Evolutionary conservation across 2,113 vertebrate genomes (phyloP), one percentile per base, ranked within the genome.

Genomic region (Sorex fumeus): DNA sequence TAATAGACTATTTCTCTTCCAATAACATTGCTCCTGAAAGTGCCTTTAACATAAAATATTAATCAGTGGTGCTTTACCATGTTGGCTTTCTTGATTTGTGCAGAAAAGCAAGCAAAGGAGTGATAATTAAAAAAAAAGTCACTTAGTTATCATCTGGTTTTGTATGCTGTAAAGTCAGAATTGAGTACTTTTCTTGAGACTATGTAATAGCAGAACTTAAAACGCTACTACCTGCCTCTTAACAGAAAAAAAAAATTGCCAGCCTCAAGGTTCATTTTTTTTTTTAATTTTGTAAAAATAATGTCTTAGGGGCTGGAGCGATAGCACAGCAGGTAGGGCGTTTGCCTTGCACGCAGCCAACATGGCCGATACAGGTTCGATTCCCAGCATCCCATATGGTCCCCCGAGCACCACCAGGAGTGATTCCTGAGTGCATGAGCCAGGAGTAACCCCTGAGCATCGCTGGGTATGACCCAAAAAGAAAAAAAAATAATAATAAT

Each of bases 231-330:
- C 57, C 67, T 95, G 76, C 36, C 36, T 12, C 6, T 70, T 90
- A 71, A 40, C 23, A 80, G 27, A 78, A 43, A 74, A 32, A 79
- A 81, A 80, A 15, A 87, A n/a, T 92, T 96, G 13, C 66, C 62
- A 53, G 82, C 53, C 92, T 93, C 88, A 90, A 94, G 50, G 86
- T 81, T 78, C 15, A 50, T 10, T 50, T 0, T 62, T 0, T 62
- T 90, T 95, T 78, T 95, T 86, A 19, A 15, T 92, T 93, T 57
- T 96, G 88, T 95, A 76, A 57, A 53, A 53, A 16, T 53, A 97
- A 66, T 8, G 4, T 96, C 43, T 93, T 94, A 95, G n/a, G n/a
- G n/a, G n/a, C n/a, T n/a, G n/a, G n/a, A n/a, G n/a, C n/a, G n/a
- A n/a, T n/a, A n/a, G n/a, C n/a, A n/a, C n/a, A n/a, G n/a, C n/a